A percentile compares a stretch with the other conserved stretches of the same genome.
Conservation (phyloP, 2,888 invertebrate species). For the Diploptera punctata region DNA sequence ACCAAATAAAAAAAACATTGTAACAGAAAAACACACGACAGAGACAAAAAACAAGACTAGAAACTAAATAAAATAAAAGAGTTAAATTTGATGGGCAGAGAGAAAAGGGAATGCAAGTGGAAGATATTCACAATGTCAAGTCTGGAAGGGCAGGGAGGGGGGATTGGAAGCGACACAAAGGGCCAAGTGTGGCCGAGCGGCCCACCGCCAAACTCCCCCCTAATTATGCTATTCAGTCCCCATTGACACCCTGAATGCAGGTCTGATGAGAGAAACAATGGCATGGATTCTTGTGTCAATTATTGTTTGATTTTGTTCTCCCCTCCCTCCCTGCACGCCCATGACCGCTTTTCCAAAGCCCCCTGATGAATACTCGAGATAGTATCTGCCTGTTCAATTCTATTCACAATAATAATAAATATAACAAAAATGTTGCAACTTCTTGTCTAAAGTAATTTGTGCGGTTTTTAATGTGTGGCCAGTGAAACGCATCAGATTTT, state of each 20-base stretch:
- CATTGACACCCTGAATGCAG: constrained; percentile 39
- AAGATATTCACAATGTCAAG: background rate
- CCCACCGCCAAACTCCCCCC: constrained; percentile 41
- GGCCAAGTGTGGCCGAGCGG: constrained; percentile 20
- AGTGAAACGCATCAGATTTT: background rate
- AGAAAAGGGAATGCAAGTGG: too few relatives aligned
- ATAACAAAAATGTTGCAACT: background rate
- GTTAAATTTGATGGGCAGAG: too few relatives aligned
- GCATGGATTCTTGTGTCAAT: constrained; percentile 40
- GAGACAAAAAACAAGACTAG: too few relatives aligned
- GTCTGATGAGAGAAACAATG: constrained; percentile 44
- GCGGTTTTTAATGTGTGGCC: constrained; percentile 1
- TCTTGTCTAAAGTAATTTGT: background rate
- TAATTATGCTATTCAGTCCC: constrained; percentile 44
- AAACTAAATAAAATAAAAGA: too few relatives aligned
- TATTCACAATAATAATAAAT: background rate
- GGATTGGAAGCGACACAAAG: background rate
- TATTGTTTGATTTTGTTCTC: constrained; percentile 41
- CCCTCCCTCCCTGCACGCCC: constrained; percentile 25
- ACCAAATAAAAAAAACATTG: too few relatives aligned
- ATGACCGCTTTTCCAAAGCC: constrained; percentile 10
- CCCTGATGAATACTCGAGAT: constrained; percentile 7
- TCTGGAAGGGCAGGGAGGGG: background rate
- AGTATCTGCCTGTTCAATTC: constrained; percentile 8
- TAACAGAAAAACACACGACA: too few relatives aligned